These are phyloP conservation scores for Diachasma alloeum DNA, from an alignment of 1,140 invertebrate species.

Conservation along the genomic window DNA sequence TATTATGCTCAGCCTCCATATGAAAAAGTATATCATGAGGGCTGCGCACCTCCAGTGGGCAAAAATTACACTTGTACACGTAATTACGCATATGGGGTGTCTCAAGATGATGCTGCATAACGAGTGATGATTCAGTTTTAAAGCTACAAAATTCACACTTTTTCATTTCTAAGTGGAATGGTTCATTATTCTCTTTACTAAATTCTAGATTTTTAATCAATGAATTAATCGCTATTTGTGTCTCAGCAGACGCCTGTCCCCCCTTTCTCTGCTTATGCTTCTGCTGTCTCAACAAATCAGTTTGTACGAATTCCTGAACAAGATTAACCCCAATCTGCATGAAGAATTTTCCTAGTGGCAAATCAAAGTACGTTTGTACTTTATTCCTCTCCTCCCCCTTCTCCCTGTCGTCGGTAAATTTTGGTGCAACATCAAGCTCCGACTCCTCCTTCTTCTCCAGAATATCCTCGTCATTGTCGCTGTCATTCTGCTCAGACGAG, in stretches of 20 bases:
- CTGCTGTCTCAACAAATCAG: conserved; percentile 86
- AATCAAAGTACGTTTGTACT: conserved; percentile 77
- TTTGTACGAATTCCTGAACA: conserved; percentile 92
- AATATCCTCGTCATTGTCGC: conserved; percentile 56
- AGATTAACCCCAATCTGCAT: conserved; percentile 90
- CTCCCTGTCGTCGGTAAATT: conserved; percentile 30
- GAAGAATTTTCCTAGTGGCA: conserved; percentile 90
- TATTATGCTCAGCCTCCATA: conserved; percentile 89
- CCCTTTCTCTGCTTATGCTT: conserved; percentile 78
- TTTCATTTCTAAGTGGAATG: conserved; percentile 79
- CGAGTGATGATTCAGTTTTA: conserved; percentile 87
- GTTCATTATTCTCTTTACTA: conserved; percentile 89
- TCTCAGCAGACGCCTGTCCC: conserved; percentile 68
- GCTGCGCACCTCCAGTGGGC: conserved; percentile 81
- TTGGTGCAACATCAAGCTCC: conserved; percentile 18
- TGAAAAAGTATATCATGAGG: conserved; percentile 90
- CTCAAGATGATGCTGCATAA: conserved; percentile 89
- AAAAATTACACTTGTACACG: conserved; percentile 88
- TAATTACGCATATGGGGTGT: conserved; percentile 91
- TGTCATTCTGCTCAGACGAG: conserved; percentile 48
- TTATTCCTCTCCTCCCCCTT: conserved; percentile 52
- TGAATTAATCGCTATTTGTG: conserved; percentile 80
- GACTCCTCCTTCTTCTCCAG: conserved; percentile 43
- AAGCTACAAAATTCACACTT: conserved; percentile 93
- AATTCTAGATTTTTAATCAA: conserved; percentile 85